Base-by-base conservation (phyloP, 2,888 invertebrate genomes). In the Heliconius sara region DNA sequence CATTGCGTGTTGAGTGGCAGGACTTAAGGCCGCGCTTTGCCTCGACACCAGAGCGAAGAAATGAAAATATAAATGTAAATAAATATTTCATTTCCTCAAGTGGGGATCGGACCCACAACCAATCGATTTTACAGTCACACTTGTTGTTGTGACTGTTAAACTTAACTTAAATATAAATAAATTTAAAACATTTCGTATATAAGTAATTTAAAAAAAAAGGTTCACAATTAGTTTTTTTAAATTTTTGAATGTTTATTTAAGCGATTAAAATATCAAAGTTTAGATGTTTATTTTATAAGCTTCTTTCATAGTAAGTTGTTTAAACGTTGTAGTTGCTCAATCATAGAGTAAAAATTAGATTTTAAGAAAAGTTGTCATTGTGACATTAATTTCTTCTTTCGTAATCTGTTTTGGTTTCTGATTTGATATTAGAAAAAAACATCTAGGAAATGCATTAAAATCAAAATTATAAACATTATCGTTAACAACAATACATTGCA, bases 361-460 rank as follows among this genome's bases (percentile, higher is more conserved):
- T 66, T 67, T 34, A 30, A 66, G 30, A 70, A 25, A n/a, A n/a
- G 22, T 47, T 70, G 70, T 70, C 70, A 70, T 30, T 25, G 60
- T 79, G 67, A 60, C 67, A 77, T 12, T 79, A 74, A 60, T 60
- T 73, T 66, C 47, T 43, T 68, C 43, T 30, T 77, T 73, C 74
- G 34, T 79, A 70, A 77, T 78, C 80, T 80, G 80, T 80, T 80
- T 80, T 75, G 77, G 68, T 75, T 80, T 75, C 75, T 77, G 67
- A 77, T 80, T 80, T 76, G 65, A 65, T 75, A 27, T 43, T 71
- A 73, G 72, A 60, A 65, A 73, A 78, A 73, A 72, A 78, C 52
- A 78, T 39, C 43, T 57, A 34, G 30, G 73, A 39, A 74, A 57
- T 52, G 47, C 25, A 66, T 57, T 39, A 43, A 67, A 39, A 34